Evolutionary conservation across 2,797 vertebrate species (phyloP), one percentile per base, ranked within the genome.

Genomic region (Clarias fuscus): DNA sequence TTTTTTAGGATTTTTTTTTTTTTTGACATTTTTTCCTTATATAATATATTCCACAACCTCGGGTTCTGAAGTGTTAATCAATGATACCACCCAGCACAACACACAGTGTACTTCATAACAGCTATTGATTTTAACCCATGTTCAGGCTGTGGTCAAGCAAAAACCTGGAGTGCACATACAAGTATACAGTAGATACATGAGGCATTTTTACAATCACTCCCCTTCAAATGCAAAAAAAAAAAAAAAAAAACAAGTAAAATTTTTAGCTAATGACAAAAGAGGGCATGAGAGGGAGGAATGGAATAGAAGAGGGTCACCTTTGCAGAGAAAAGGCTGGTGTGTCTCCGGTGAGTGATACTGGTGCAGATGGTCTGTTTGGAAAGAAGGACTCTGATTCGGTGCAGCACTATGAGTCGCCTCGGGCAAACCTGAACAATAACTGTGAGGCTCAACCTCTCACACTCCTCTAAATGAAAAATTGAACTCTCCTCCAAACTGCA

Each of bases 381-480:
- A 88, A 87, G 89, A 86, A 77, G 79, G 79, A 80, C n/a, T 48
- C 10, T 48, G 48, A 48, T 48, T 62, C 65, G 30, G 85, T 86
- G 70, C 70, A 76, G 65, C 56, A 59, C 48, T 77, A 85, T 84
- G 88, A 77, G 87, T 83, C 48, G 70, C 90, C 89, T 83, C 83
- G 73, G 83, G 88, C 89, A 89, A 89, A 90, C 61, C 84, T 86
- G 79, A 89, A 91, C 89, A 89, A 87, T 89, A 89, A 90, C 84
- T 88, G 76, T 85, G 87, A 89, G 87, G 33, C 89, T 89, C 68
- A 81, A 86, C 37, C 76, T 89, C 84, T 83, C 88, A 83, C 85
- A 87, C 83, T 76, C 22, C 20, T 71, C 77, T 82, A 87, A 77
- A 90, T 94, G 86, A 95, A 94, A 94, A 92, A 94, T 90, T 91